Conservation (phyloP, 2,113 vertebrate genomes). For the Ptyas mucosa region DNA sequence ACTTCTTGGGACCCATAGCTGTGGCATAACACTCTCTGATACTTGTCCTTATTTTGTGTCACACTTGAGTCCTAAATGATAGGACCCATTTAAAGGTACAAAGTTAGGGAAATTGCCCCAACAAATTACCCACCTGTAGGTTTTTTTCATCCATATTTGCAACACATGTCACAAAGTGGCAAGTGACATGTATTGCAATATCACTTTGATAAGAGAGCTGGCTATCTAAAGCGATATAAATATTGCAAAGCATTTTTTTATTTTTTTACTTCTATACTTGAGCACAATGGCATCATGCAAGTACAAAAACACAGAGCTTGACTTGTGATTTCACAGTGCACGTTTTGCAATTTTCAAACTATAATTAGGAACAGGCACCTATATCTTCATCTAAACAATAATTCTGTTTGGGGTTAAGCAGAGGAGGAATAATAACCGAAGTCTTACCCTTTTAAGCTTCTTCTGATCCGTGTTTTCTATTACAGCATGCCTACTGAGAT, state of each 20-base stretch:
- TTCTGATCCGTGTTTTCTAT: neutral
- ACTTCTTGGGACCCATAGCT: no score
- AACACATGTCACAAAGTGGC: no score
- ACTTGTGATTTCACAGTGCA: neutral
- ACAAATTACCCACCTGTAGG: neutral
- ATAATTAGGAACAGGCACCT: neutral
- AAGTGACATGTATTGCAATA: neutral
- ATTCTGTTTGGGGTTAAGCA: neutral
- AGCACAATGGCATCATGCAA: neutral
- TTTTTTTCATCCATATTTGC: no score
- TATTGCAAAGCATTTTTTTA: neutral
- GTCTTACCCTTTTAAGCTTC: neutral
- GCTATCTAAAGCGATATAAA: neutral
- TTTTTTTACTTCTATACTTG: neutral
- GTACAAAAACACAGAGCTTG: neutral
- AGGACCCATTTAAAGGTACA: neutral
- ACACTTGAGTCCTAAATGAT: neutral
- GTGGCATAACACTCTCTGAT: no score
- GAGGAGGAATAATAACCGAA: neutral
- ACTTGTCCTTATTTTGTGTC: neutral
- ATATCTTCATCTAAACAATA: neutral
- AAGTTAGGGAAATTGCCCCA: neutral
- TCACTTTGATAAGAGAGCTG: neutral
- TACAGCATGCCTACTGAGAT: accelerated
- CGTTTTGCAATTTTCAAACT: neutral